Conservation (phyloP, 2,888 invertebrate genomes). For the Heliconius sara region DNA sequence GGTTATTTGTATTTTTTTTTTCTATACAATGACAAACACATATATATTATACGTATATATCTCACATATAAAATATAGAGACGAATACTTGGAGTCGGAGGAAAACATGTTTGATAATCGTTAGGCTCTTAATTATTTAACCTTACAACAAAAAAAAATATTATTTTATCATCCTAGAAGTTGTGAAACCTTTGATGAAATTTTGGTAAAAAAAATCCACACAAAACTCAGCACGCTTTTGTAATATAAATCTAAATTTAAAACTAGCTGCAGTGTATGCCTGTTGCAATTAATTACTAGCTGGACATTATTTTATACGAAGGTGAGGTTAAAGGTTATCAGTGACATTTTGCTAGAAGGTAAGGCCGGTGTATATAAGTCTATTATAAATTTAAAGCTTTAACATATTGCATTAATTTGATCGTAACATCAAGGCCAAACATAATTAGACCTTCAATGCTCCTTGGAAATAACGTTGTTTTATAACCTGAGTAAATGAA, state of each 20-base stretch:
- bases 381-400: slow-evolving; percentile 48
- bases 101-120: too few species aligned
- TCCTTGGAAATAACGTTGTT: slow-evolving; percentile 57
- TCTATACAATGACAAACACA: too few species aligned
- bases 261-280: slow-evolving; percentile 13
- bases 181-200: too few species aligned
- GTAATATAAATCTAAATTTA: neutral
- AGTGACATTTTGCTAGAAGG: slow-evolving; percentile 47
- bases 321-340: slow-evolving; percentile 43
- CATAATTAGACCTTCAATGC: slow-evolving; percentile 58
- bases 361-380: slow-evolving; percentile 44
- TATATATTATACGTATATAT: too few species aligned
- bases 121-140: too few species aligned
- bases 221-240: neutral
- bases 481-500: slow-evolving; percentile 53
- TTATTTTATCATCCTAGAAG: neutral
- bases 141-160: neutral
- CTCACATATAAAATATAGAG: too few species aligned
- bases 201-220: neutral
- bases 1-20: too few species aligned
- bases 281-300: slow-evolving; percentile 27
- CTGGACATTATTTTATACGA: slow-evolving; percentile 30
- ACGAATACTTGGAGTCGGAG: too few species aligned
- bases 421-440: slow-evolving; percentile 51
- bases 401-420: slow-evolving; percentile 52